phyloP scores from a whole-genome alignment of 1,140 invertebrate genomes.

The Cardiocondyla obscurior region DNA sequence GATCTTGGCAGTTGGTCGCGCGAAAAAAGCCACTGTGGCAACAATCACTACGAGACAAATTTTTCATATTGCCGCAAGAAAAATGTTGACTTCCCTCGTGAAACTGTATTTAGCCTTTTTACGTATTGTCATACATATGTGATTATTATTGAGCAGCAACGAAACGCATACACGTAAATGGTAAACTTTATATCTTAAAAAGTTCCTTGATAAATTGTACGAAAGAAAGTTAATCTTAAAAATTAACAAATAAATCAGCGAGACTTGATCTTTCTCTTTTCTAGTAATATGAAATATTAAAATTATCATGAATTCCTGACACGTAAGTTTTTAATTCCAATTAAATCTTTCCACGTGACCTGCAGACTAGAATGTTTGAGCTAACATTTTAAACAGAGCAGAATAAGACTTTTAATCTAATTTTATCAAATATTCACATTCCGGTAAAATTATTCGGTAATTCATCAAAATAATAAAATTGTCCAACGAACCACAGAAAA shows the following conservation, averaged over 20 bases:
- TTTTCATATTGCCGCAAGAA: constrained; percentile 10
- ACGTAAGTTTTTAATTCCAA: not conserved
- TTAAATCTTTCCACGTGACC: not conserved
- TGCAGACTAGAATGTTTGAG: not conserved
- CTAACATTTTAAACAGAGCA: not conserved
- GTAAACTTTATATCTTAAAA: not conserved
- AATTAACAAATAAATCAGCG: not conserved
- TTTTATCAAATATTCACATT: constrained; percentile 10
- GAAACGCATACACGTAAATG: not conserved
- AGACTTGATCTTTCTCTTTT: not conserved
- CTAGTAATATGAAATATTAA: not conserved
- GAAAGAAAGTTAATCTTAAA: not conserved
- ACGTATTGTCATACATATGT: not conserved
- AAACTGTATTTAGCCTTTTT: constrained; percentile 21
- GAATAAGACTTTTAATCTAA: not conserved
- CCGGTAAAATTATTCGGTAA: constrained; percentile 17
- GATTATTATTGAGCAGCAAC: not conserved
- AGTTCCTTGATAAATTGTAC: not conserved
- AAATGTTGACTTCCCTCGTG: constrained; percentile 20
- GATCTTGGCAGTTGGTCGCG: constrained; percentile 27
- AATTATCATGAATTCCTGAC: not conserved
- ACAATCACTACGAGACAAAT: constrained; percentile 39
- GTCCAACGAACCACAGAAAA: constrained; percentile 1
- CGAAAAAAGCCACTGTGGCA: constrained; percentile 29
- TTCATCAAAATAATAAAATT: constrained; percentile 44